phyloP scores from a whole-genome alignment of 2,797 vertebrate genomes.

The Mus spretus region DNA sequence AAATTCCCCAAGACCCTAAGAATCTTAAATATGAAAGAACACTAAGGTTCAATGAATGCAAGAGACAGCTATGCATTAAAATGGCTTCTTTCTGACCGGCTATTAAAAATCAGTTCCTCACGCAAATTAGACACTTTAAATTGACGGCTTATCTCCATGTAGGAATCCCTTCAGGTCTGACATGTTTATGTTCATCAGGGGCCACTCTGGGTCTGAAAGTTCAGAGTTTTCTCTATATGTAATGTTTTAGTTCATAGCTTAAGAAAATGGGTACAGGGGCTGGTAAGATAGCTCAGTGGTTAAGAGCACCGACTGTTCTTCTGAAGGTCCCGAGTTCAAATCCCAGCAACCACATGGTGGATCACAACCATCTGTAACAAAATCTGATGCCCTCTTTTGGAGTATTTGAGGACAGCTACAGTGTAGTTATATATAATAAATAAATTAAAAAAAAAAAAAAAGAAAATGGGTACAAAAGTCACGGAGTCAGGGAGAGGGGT shows the following conservation, averaged over 20 bases:
- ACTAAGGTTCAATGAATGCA: neutral
- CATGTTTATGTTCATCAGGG: too few species aligned
- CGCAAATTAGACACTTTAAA: neutral
- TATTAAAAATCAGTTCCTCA: neutral
- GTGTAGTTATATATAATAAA: too few species aligned
- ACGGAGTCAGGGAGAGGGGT: neutral
- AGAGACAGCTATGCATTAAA: neutral
- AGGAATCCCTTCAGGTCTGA: neutral
- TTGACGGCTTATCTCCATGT: neutral
- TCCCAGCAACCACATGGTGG: too few species aligned
- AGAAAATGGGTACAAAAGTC: neutral
- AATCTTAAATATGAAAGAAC: neutral
- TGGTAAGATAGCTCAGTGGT: too few species aligned
- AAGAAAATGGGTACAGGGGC: neutral
- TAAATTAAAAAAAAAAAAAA: too few species aligned
- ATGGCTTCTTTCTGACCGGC: too few species aligned
- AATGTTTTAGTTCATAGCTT: neutral
- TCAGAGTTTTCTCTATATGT: neutral
- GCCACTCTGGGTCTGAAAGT: neutral
- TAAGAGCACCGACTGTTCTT: too few species aligned
- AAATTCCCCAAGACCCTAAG: neutral
- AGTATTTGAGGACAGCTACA: too few species aligned
- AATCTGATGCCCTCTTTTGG: too few species aligned
- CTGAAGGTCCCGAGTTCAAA: too few species aligned
- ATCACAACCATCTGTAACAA: too few species aligned